These are phyloP conservation scores for Uropetala carovei DNA, from an alignment of 2,888 invertebrate genomes.

Conservation along the genomic window DNA sequence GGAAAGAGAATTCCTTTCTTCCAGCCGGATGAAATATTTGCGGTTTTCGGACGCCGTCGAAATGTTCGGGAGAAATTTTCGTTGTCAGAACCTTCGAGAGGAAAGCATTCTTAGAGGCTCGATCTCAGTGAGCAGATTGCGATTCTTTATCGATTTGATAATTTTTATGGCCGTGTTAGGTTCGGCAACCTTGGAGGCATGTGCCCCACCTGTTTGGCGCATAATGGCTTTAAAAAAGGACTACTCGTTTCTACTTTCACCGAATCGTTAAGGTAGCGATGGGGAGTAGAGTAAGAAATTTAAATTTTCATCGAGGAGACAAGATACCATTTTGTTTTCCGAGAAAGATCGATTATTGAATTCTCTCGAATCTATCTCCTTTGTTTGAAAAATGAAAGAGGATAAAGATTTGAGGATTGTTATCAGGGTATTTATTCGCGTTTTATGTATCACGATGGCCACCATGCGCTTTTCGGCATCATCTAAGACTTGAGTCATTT, in stretches of 20 bases:
- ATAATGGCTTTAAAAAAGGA: neutral
- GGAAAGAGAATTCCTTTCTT: no score
- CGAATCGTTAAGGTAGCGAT: slow-evolving; percentile 28
- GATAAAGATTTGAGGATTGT: neutral
- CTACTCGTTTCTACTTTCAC: neutral
- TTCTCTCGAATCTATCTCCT: neutral
- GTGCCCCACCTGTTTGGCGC: slow-evolving; percentile 37
- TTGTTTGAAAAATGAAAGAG: neutral
- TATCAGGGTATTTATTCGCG: slow-evolving; percentile 2
- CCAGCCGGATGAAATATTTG: no score
- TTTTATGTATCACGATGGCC: neutral
- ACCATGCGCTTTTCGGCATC: neutral
- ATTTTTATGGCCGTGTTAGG: slow-evolving; percentile 5
- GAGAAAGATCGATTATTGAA: slow-evolving; percentile 11
- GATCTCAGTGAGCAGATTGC: neutral
- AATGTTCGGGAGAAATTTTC: no score
- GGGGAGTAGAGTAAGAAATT: neutral
- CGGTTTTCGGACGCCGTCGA: no score
- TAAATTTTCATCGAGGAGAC: neutral
- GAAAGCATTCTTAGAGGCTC: neutral
- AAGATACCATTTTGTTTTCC: neutral
- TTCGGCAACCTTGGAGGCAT: slow-evolving; percentile 48
- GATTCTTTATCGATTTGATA: slow-evolving; percentile 3
- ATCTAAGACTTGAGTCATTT: neutral
- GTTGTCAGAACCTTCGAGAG: no score